These are phyloP conservation scores for Limnephilus lunatus DNA, from an alignment of 2,888 invertebrate genomes.

Conservation along the genomic window DNA sequence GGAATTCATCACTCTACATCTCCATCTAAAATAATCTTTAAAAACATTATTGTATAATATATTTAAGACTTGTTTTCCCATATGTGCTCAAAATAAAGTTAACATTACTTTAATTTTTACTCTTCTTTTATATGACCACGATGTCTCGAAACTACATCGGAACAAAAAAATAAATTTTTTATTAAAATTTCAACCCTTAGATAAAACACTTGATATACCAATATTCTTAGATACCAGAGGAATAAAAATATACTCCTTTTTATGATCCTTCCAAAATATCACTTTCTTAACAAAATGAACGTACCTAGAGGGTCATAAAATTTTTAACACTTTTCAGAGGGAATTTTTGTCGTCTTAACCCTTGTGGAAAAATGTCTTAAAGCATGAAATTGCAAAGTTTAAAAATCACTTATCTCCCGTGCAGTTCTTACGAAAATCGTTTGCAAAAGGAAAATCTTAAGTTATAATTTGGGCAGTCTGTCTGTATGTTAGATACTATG, in stretches of 20 bases:
- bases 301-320: not conserved
- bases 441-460: too few species aligned
- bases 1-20: too few species aligned
- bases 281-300: not conserved
- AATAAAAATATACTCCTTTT: not conserved
- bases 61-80: too few species aligned
- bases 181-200: not conserved
- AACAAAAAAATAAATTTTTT: too few species aligned
- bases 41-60: too few species aligned
- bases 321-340: not conserved
- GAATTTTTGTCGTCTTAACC: not conserved
- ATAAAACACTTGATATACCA: not conserved
- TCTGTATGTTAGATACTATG: too few species aligned
- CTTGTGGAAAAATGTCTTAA: not conserved
- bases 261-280: not conserved
- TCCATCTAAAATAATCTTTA: too few species aligned
- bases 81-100: too few species aligned
- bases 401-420: not conserved
- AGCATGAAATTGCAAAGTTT: not conserved
- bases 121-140: too few species aligned
- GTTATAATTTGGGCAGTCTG: too few species aligned
- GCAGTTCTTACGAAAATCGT: too few species aligned
- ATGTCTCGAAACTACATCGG: not conserved
- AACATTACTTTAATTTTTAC: too few species aligned
- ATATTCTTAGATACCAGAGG: not conserved